These are phyloP conservation scores for Parotocinclus haroldoi DNA, from an alignment of 2,797 vertebrate genomes.

Conservation along the genomic window DNA sequence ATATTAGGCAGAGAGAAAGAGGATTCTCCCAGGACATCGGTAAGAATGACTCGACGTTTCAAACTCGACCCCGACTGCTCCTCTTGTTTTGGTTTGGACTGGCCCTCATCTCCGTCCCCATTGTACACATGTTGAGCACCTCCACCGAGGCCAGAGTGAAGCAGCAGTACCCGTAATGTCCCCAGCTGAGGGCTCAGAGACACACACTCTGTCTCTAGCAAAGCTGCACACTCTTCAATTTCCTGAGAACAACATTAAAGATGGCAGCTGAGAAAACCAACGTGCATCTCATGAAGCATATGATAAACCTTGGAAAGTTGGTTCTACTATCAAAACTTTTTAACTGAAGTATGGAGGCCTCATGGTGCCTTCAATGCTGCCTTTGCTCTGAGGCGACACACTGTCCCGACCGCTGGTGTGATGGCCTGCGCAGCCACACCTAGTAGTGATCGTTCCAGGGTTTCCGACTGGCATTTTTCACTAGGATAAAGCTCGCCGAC, in stretches of 20 bases:
- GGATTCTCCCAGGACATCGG: slow-evolving; percentile 78
- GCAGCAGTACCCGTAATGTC: slow-evolving; percentile 68
- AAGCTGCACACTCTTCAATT: slow-evolving; percentile 67
- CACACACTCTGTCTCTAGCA: slow-evolving; percentile 73
- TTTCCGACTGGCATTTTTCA: no score
- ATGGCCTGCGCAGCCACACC: no score
- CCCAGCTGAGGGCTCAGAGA: slow-evolving; percentile 73
- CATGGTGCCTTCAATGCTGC: no score
- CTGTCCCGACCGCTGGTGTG: no score
- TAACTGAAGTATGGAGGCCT: no score
- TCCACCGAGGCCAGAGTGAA: slow-evolving; percentile 69
- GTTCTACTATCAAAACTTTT: no score
- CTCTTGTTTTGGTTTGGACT: not conserved
- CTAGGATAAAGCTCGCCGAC: no score
- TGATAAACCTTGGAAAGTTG: no score
- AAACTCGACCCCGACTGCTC: slow-evolving; percentile 7
- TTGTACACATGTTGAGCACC: slow-evolving; percentile 79
- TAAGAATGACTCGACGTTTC: slow-evolving; percentile 75
- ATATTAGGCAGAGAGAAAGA: slow-evolving; percentile 82
- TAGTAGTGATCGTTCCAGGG: no score
- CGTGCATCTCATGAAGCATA: no score
- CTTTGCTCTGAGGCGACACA: no score
- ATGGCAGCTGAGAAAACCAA: no score
- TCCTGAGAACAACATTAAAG: slow-evolving; percentile 74
- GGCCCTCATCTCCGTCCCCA: slow-evolving; percentile 16